phyloP scores from a whole-genome alignment of 2,797 vertebrate genomes.

The Coracias cyanogaster region DNA sequence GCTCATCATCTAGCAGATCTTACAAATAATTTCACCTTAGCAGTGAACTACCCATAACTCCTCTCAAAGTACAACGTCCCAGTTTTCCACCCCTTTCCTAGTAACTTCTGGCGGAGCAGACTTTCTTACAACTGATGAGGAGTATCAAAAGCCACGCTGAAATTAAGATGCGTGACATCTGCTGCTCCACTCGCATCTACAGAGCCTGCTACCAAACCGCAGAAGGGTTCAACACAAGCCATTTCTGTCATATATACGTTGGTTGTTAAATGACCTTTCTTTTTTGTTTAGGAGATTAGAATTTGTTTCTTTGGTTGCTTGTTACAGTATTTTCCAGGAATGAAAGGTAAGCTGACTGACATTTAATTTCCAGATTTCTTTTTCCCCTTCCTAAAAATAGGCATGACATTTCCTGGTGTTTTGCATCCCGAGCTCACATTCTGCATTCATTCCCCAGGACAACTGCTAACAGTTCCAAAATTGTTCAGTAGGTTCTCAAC shows the following conservation, averaged over 20 bases:
- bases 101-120: background rate
- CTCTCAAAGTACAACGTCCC: background rate
- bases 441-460: background rate
- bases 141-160: background rate
- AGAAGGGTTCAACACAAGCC: background rate
- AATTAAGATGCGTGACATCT: background rate
- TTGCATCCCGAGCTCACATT: background rate
- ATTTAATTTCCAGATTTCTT: constrained; percentile 33
- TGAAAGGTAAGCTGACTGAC: constrained; percentile 7
- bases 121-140: background rate
- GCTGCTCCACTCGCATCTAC: background rate
- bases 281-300: background rate
- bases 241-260: background rate
- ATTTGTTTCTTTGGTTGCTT: background rate
- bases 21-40: background rate
- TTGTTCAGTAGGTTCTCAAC: background rate
- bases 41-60: background rate
- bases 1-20: background rate
- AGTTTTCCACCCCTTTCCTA: background rate
- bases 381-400: constrained; percentile 24
- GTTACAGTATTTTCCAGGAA: background rate
- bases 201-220: background rate
- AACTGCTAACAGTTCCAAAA: background rate
- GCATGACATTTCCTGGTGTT: constrained; percentile 5
- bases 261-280: background rate